Evolutionary conservation across 2,797 vertebrate species (phyloP).

Genomic region (Mareca penelope): DNA sequence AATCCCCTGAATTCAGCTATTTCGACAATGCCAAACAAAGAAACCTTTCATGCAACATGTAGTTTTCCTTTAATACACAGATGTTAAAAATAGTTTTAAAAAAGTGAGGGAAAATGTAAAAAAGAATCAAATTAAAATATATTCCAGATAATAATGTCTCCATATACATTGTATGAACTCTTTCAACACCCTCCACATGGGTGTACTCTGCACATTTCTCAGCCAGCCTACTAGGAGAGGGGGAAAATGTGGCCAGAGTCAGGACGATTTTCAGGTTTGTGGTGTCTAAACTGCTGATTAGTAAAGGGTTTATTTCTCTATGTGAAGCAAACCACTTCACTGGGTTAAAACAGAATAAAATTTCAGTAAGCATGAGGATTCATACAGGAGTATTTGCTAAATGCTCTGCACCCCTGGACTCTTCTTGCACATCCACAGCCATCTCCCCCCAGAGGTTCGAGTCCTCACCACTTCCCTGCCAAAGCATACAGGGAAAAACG

Average conservation of each 20-base stretch:
- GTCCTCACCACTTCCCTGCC: not conserved
- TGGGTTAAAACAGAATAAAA: not conserved
- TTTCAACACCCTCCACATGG: not conserved
- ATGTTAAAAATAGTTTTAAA: not conserved
- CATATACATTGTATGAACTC: not conserved
- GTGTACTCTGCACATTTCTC: not conserved
- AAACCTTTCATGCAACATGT: not conserved
- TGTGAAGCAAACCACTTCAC: not conserved
- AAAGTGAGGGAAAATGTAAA: not conserved
- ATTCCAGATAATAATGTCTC: not conserved
- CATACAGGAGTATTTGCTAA: not conserved
- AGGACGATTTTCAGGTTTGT: not conserved
- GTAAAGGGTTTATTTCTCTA: not conserved
- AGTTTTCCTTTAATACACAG: not conserved
- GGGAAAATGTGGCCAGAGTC: not conserved
- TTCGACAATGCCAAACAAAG: not conserved
- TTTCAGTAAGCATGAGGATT: not conserved
- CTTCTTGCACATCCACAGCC: not conserved
- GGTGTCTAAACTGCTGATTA: not conserved
- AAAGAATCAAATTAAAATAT: not conserved
- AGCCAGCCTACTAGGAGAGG: not conserved
- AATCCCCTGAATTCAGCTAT: not conserved
- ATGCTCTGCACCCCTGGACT: not conserved
- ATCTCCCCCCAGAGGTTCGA: not conserved
- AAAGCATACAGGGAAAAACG: accelerated